Evolutionary conservation across 2,888 invertebrate genomes (phyloP), one percentile per base, ranked within the genome.

Genomic region (Helleia helle): DNA sequence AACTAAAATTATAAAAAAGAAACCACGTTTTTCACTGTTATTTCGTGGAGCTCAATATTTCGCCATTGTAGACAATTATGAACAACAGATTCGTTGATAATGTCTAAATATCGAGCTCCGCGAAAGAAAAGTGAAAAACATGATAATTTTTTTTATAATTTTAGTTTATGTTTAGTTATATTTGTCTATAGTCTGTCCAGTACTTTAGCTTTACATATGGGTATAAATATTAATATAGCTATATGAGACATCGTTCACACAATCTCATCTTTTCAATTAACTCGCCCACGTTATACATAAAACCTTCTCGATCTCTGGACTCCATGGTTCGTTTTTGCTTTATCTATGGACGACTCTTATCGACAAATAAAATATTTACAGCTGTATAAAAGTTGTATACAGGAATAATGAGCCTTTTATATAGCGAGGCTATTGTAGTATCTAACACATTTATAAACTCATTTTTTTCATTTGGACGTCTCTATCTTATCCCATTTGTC

Each of bases 361-460:
- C 80, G 58, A 54, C 55, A 59, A 63, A 74, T 81, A 74, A 77
- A 83, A 77, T 81, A 81, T 84, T 81, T 77, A 83, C 75, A 74
- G 70, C 75, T 74, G 69, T 71, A 79, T 81, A 81, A 65, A 80
- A 81, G 62, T n/a, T n/a, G n/a, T n/a, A n/a, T 65, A 71, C 65
- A 63, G 63, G 71, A 71, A 79, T 75, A 76, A 76, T 72, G 73
- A 69, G 71, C 60, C 65, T 69, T 70, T 76, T 73, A 76, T 70
- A 76, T 76, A 80, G 63, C 71, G 60, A 60, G 13, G 24, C n/a
- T 8, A 28, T 22, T 24, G 13, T 18, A 28, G 12, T 27, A 1
- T 26, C 4, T 29, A 13, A 14, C 6, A n/a, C n/a, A n/a, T n/a
- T n/a, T n/a, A n/a, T n/a, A n/a, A n/a, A n/a, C n/a, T n/a, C n/a